phyloP scores from a whole-genome alignment of 2,113 vertebrate species.

The Ageneiosus marmoratus region DNA sequence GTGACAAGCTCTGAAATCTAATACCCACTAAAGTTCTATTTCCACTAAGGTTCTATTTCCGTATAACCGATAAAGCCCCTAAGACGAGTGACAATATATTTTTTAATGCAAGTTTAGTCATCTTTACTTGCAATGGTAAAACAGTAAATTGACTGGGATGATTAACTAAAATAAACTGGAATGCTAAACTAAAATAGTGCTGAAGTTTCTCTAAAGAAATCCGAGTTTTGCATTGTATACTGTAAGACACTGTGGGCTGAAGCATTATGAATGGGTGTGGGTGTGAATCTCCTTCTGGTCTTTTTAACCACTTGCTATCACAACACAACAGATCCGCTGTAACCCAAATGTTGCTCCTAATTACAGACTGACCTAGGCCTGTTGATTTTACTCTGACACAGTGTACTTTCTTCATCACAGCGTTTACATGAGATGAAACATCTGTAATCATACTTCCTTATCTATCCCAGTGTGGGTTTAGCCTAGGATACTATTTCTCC shows the following conservation, averaged over 20 bases:
- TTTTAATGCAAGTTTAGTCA: no score
- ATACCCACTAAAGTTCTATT: background rate
- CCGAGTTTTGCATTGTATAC: background rate
- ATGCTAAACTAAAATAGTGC: background rate
- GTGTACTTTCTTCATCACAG: conserved; percentile 36
- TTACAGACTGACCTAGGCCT: conserved; percentile 25
- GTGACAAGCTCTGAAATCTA: background rate
- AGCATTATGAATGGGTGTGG: conserved; percentile 2
- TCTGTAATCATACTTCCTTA: background rate
- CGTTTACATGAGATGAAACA: conserved; percentile 36
- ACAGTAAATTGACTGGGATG: background rate
- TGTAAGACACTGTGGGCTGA: background rate
- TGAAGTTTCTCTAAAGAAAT: background rate
- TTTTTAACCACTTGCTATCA: conserved; percentile 26
- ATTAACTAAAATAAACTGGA: background rate
- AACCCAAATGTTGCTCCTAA: conserved; percentile 20
- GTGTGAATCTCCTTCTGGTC: conserved; percentile 18
- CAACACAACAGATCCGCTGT: conserved; percentile 15
- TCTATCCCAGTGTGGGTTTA: conserved; percentile 32
- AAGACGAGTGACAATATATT: background rate
- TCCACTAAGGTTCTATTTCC: background rate
- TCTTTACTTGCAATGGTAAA: no score
- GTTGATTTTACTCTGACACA: conserved; percentile 20
- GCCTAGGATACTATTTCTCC: conserved; percentile 8
- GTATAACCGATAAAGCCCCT: background rate